Evolutionary conservation across 2,888 invertebrate species (phyloP).

Genomic region (Amphipoea lucens): DNA sequence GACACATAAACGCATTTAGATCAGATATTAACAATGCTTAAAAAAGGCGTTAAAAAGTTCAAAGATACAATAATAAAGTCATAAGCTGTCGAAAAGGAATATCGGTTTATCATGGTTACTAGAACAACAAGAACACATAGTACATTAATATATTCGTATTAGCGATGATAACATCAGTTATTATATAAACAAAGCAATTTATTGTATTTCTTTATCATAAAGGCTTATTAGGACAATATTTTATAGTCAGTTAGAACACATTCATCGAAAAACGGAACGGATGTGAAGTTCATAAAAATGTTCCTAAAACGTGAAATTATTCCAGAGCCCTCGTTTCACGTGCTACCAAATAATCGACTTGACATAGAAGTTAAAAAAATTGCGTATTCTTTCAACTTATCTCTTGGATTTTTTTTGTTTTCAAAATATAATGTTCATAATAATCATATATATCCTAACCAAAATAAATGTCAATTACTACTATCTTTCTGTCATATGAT

Average conservation of each 20-base stretch:
- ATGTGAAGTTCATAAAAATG: not conserved
- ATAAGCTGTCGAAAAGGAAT: not conserved
- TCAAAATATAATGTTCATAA: constrained; percentile 26
- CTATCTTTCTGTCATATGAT: constrained; percentile 17
- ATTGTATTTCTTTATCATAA: not conserved
- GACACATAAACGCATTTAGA: not conserved
- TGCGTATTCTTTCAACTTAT: constrained; percentile 19
- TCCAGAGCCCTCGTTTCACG: not conserved
- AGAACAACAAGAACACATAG: not conserved
- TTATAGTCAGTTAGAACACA: not conserved
- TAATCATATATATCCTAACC: constrained; percentile 41
- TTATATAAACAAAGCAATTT: not conserved
- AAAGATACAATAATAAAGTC: no score
- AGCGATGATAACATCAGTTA: constrained; percentile 6
- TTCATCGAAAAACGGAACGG: not conserved
- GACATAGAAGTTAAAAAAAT: constrained; percentile 14
- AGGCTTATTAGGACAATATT: not conserved
- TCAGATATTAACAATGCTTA: not conserved
- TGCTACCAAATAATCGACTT: constrained; percentile 22
- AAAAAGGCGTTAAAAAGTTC: no score
- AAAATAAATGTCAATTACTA: not conserved
- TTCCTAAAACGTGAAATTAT: not conserved
- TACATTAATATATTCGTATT: not conserved
- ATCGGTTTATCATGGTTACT: not conserved
- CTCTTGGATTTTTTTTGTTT: constrained; percentile 9